phyloP scores from a whole-genome alignment of 2,888 invertebrate genomes.

The Apamea anceps region DNA sequence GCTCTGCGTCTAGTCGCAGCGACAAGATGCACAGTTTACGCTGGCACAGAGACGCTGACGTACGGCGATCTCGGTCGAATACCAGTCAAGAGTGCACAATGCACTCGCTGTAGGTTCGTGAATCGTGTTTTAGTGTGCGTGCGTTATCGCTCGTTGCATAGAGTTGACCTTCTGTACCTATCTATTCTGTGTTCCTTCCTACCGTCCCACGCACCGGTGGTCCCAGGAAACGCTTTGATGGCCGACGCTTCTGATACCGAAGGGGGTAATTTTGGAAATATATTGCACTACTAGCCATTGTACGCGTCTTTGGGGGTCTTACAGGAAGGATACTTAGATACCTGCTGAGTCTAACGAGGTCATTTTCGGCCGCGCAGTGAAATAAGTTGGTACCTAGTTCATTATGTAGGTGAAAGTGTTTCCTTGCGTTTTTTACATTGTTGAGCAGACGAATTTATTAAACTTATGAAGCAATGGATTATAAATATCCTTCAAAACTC shows the following conservation, averaged over 20 bases:
- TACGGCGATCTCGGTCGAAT: not conserved
- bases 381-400: not conserved
- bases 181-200: conserved; percentile 13
- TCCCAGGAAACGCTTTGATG: conserved; percentile 49
- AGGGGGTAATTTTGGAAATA: conserved; percentile 39
- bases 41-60: not conserved
- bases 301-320: not conserved
- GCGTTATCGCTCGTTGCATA: not conserved
- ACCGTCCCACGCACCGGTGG: conserved; percentile 26
- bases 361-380: not conserved
- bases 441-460: not conserved
- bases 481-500: not conserved
- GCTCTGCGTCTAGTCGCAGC: too few species aligned
- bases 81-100: not conserved
- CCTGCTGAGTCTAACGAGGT: conserved; percentile 15
- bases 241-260: conserved; percentile 16
- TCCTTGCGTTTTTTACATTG: not conserved
- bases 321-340: conserved; percentile 16
- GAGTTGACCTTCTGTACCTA: conserved; percentile 1
- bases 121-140: not conserved
- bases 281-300: conserved; percentile 13
- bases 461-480: not conserved
- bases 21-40: too few species aligned
- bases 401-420: not conserved
- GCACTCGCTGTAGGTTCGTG: not conserved